Conservation (phyloP, 2,797 vertebrate genomes). For the Betta splendens region DNA sequence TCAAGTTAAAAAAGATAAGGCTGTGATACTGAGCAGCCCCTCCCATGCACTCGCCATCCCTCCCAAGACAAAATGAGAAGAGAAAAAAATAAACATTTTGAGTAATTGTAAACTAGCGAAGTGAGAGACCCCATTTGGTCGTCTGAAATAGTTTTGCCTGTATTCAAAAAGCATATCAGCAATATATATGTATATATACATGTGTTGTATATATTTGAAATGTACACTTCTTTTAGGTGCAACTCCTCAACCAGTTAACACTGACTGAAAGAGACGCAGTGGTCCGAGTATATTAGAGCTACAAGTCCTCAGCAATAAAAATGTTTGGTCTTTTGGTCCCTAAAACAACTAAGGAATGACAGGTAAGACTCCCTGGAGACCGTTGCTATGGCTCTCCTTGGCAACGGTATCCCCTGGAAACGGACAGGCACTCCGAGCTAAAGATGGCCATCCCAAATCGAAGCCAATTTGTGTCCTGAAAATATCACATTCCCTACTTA, state of each 20-base stretch:
- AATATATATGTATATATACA: conserved; percentile 86
- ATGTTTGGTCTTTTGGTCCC: conserved; percentile 99
- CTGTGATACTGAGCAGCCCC: conserved; percentile 84
- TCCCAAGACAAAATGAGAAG: conserved; percentile 77
- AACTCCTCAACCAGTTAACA: conserved; percentile 89
- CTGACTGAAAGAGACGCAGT: conserved; percentile 92
- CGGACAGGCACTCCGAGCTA: conserved; percentile 94
- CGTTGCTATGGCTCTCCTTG: conserved; percentile 86
- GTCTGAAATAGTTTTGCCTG: conserved; percentile 92
- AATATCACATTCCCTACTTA: conserved; percentile 79
- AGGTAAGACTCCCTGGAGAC: conserved; percentile 93
- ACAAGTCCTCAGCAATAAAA: conserved; percentile 95
- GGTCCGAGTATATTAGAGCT: conserved; percentile 95
- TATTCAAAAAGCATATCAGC: conserved; percentile 98
- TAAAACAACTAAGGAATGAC: conserved; percentile 99
- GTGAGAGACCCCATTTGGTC: conserved; percentile 80
- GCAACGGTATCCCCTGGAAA: conserved; percentile 91
- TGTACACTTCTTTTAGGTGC: conserved; percentile 88
- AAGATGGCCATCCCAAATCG: conserved; percentile 86
- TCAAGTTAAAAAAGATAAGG: conserved; percentile 86
- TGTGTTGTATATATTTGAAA: conserved; percentile 83
- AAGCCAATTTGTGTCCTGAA: conserved; percentile 85
- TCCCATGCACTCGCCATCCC: conserved; percentile 82
- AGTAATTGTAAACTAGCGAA: conserved; percentile 87
- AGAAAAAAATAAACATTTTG: conserved; percentile 81